Evolutionary conservation across 1,140 invertebrate genomes (phyloP).

Genomic region (Mizuhopecten yessoensis): DNA sequence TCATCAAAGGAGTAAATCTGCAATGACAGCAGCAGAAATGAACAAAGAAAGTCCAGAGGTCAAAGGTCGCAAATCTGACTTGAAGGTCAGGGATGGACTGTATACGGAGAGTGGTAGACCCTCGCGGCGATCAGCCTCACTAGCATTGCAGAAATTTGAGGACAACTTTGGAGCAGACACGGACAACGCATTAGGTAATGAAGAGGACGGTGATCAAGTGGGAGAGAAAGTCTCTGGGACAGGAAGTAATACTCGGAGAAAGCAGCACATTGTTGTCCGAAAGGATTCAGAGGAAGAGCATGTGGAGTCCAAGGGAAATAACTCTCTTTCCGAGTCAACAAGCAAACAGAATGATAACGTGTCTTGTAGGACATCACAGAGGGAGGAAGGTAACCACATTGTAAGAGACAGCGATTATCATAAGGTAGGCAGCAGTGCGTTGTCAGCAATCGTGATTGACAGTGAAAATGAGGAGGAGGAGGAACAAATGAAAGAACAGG

Average conservation of each 20-base stretch:
- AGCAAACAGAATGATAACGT: not conserved
- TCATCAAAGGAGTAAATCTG: too few species aligned
- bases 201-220: not conserved
- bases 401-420: not conserved
- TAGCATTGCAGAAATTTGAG: not conserved
- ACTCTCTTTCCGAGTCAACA: not conserved
- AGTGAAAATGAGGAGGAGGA: conserved; percentile 46
- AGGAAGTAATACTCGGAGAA: not conserved
- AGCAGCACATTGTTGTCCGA: not conserved
- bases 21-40: not conserved
- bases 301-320: not conserved
- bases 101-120: conserved; percentile 43
- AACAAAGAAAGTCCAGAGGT: not conserved
- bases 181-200: not conserved
- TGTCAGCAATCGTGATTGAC: conserved; percentile 40
- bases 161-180: not conserved
- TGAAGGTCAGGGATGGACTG: not conserved
- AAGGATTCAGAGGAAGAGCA: not conserved
- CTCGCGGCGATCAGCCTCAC: conserved; percentile 34
- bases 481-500: not conserved
- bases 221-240: not conserved
- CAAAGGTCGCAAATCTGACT: not conserved
- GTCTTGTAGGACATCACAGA: not conserved
- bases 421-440: not conserved
- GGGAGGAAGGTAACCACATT: not conserved